Evolutionary conservation across 2,888 invertebrate species (phyloP).

Genomic region (Cryptocephalus primarius): DNA sequence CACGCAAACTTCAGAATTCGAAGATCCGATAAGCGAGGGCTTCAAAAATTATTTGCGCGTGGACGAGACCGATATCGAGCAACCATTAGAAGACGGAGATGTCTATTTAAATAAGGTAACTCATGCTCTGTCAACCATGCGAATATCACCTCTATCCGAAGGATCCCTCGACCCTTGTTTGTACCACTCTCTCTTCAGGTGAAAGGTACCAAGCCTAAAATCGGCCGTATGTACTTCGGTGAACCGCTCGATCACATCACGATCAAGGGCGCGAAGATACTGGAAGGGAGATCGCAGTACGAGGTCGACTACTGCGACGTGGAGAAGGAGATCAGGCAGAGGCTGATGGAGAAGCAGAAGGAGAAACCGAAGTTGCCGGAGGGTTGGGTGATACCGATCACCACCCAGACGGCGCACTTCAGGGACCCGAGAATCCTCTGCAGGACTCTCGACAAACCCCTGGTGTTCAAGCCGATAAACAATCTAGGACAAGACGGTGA

Average conservation of each 20-base stretch:
- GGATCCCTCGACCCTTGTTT: not conserved
- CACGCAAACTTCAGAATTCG: constrained; percentile 14
- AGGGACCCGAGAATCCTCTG: constrained; percentile 14
- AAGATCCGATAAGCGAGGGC: constrained; percentile 18
- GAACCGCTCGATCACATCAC: constrained; percentile 14
- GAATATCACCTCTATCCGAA: no score
- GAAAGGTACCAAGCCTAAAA: constrained; percentile 13
- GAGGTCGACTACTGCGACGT: constrained; percentile 21
- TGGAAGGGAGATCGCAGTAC: constrained; percentile 17
- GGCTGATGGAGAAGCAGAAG: constrained; percentile 8
- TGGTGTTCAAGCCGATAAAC: constrained; percentile 10
- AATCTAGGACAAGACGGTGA: constrained; percentile 19
- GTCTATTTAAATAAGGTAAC: constrained; percentile 17
- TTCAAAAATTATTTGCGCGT: constrained; percentile 18
- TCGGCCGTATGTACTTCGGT: constrained; percentile 15
- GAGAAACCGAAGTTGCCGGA: constrained; percentile 13
- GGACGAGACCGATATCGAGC: constrained; percentile 10
- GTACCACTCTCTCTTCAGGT: constrained; percentile 9
- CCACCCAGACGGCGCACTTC: constrained; percentile 17
- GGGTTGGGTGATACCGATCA: constrained; percentile 16
- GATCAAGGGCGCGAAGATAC: constrained; percentile 13
- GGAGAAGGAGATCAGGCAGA: constrained; percentile 16
- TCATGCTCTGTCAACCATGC: no score
- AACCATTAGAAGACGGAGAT: constrained; percentile 15
- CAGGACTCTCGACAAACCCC: constrained; percentile 10